phyloP scores from a whole-genome alignment of 1,140 invertebrate genomes.

The fruit fly (Drosophila melanogaster) region DNA sequence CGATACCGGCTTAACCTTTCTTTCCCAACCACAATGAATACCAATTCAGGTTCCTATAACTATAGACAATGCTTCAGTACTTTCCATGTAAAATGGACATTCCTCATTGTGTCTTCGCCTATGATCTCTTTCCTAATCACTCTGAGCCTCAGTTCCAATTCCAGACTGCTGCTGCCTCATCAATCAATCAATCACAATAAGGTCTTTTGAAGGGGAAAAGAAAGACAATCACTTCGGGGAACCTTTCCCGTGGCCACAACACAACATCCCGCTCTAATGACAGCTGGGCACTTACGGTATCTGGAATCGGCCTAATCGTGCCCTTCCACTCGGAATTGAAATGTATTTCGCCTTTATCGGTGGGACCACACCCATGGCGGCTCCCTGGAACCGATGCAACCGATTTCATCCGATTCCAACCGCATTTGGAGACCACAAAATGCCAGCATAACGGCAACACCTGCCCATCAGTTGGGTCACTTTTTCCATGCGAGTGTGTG shows the following conservation, averaged over 20 bases:
- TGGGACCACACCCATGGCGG: conserved; percentile 43
- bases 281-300: conserved; percentile 26
- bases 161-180: conserved; percentile 30
- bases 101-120: conserved; percentile 4
- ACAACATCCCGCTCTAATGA: conserved; percentile 29
- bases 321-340: conserved; percentile 43
- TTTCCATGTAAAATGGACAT: conserved; percentile 1
- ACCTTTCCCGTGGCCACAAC: conserved; percentile 21
- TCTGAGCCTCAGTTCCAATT: conserved; percentile 19
- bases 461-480: conserved; percentile 48
- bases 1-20: conserved; percentile 1
- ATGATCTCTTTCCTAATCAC: conserved; percentile 40
- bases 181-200: conserved; percentile 45
- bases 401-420: conserved; percentile 13
- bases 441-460: conserved; percentile 62
- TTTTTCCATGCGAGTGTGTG: neutral
- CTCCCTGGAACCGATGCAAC: conserved; percentile 16
- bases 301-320: conserved; percentile 61
- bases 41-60: conserved; percentile 5
- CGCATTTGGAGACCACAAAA: conserved; percentile 44
- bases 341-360: conserved; percentile 51
- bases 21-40: conserved; percentile 8
- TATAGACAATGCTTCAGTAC: conserved; percentile 8
- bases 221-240: conserved; percentile 31
- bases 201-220: conserved; percentile 11